These are phyloP conservation scores for Suricata suricatta DNA, from an alignment of 2,113 vertebrate species.

Conservation along the genomic window DNA sequence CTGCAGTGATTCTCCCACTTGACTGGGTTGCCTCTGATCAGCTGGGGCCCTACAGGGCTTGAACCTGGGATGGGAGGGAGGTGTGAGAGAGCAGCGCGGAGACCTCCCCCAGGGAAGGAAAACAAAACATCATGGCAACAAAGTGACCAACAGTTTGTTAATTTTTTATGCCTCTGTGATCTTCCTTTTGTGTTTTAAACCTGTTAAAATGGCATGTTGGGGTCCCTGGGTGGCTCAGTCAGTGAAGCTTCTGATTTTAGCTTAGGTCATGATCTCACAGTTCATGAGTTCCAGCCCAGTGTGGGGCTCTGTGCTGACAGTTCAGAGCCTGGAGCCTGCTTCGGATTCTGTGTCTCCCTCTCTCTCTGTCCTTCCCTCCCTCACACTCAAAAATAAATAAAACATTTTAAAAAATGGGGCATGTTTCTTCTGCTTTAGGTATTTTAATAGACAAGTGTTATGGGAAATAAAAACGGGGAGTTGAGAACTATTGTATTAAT, in stretches of 20 bases:
- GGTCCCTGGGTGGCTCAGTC: too few relatives aligned
- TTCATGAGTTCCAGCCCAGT: too few relatives aligned
- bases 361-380: background rate
- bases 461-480: background rate
- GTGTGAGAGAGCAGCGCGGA: too few relatives aligned
- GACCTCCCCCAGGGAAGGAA: background rate
- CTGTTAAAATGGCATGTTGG: background rate
- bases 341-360: too few relatives aligned
- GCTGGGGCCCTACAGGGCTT: background rate
- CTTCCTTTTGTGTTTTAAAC: background rate
- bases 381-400: too few relatives aligned
- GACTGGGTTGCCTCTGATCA: accelerated
- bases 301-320: too few relatives aligned
- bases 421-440: background rate
- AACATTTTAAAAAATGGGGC: too few relatives aligned
- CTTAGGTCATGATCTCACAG: too few relatives aligned
- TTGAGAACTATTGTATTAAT: background rate
- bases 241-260: too few relatives aligned
- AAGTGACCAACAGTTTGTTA: background rate
- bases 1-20: accelerated
- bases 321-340: too few relatives aligned
- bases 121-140: background rate
- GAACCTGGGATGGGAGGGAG: background rate
- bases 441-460: background rate
- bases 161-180: background rate